Conservation (phyloP, 2,888 invertebrate genomes). For the Psylliodes chrysocephalus region DNA sequence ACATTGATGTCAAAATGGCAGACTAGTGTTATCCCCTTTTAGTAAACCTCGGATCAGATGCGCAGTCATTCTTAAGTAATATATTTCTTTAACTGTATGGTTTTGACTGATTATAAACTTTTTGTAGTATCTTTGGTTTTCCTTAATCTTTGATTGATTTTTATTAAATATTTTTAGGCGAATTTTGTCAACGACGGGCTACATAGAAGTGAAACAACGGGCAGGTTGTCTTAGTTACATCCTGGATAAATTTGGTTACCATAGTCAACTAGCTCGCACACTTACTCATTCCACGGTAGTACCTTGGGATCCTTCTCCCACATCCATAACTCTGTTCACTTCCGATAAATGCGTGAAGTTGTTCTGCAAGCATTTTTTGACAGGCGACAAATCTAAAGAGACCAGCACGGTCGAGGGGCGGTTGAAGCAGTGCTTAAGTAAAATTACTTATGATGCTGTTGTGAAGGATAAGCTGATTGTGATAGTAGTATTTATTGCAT, state of each 20-base stretch:
- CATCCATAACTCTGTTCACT: conserved; percentile 79
- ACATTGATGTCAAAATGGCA: no score
- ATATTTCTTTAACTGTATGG: no score
- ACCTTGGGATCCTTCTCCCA: conserved; percentile 75
- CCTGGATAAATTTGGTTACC: conserved; percentile 85
- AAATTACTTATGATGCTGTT: conserved; percentile 82
- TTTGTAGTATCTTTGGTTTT: no score
- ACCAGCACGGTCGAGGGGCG: conserved; percentile 62
- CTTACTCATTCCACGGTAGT: conserved; percentile 78
- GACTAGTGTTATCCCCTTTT: no score
- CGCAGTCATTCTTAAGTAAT: no score
- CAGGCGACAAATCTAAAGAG: conserved; percentile 19
- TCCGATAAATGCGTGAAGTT: conserved; percentile 77
- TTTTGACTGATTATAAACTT: no score
- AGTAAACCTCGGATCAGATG: no score
- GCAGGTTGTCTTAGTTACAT: conserved; percentile 89
- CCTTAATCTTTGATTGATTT: no score
- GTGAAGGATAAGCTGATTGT: conserved; percentile 82
- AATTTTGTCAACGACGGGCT: conserved; percentile 74
- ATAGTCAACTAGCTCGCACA: conserved; percentile 81
- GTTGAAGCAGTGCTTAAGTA: conserved; percentile 71
- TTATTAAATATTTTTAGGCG: conserved; percentile 67
- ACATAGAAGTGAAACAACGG: conserved; percentile 87
- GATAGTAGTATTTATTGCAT: conserved; percentile 76
- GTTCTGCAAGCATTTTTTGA: conserved; percentile 77